phyloP scores from a whole-genome alignment of 2,888 invertebrate genomes.

The Meandrusa payeni region DNA sequence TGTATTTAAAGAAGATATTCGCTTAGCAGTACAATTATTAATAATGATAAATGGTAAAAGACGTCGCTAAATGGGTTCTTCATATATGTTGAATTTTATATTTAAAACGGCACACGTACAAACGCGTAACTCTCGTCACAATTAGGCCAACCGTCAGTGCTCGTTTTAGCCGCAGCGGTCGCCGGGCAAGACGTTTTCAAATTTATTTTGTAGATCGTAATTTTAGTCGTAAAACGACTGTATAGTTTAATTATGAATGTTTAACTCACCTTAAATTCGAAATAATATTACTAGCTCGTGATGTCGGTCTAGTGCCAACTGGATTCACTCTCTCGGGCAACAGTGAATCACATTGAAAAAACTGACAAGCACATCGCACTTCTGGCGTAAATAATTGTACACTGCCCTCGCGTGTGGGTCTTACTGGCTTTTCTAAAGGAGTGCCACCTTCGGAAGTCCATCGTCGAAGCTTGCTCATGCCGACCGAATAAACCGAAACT shows the following conservation, averaged over 20 bases:
- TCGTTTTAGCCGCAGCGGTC: conserved; percentile 77
- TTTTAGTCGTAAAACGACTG: conserved; percentile 56
- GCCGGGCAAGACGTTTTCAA: conserved; percentile 57
- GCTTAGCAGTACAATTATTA: conserved; percentile 31
- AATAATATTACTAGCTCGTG: conserved; percentile 78
- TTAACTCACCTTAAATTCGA: conserved; percentile 66
- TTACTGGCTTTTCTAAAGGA: conserved; percentile 82
- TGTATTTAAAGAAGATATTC: conserved; percentile 29
- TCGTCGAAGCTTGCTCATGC: conserved; percentile 78
- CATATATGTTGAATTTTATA: conserved; percentile 61
- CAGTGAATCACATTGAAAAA: conserved; percentile 89
- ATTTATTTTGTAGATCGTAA: conserved; percentile 57
- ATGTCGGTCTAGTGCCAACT: conserved; percentile 83
- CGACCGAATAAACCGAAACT: conserved; percentile 48
- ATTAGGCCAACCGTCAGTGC: conserved; percentile 75
- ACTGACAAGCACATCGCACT: conserved; percentile 93
- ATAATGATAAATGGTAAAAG: conserved; percentile 34
- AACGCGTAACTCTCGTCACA: conserved; percentile 64
- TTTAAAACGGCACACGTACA: conserved; percentile 58
- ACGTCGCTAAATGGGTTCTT: conserved; percentile 52
- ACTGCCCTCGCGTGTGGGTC: conserved; percentile 86
- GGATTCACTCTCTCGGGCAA: conserved; percentile 88
- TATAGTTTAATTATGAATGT: conserved; percentile 38
- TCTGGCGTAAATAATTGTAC: conserved; percentile 87
- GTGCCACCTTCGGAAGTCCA: conserved; percentile 86